These are phyloP conservation scores for Protula sp. DNA, from an alignment of 2,888 invertebrate species.

Conservation along the genomic window DNA sequence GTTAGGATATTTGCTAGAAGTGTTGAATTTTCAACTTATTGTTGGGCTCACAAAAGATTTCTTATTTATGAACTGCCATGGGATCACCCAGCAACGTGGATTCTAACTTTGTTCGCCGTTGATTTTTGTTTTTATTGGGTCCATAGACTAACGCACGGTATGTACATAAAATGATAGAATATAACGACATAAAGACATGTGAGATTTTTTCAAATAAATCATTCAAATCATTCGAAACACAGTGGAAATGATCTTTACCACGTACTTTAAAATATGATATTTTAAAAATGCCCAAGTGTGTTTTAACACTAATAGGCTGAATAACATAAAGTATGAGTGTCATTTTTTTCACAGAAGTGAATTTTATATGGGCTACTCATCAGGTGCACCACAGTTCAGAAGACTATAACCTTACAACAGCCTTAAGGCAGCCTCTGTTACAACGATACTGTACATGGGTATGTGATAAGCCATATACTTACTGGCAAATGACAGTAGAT, in stretches of 20 bases:
- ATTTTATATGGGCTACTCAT: constrained; percentile 82
- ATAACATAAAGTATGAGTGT: no score
- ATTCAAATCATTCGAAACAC: no score
- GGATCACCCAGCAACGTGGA: not conserved
- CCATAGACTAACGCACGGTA: not conserved
- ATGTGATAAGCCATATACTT: constrained; percentile 49
- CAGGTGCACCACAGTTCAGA: constrained; percentile 88
- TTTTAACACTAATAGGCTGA: no score
- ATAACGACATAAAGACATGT: no score
- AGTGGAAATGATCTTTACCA: no score
- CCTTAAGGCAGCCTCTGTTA: constrained; percentile 72
- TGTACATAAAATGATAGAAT: not conserved
- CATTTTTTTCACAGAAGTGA: constrained; percentile 77
- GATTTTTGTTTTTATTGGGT: not conserved
- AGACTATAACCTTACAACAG: constrained; percentile 80
- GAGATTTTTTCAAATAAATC: no score
- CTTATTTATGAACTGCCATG: no score
- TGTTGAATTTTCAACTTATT: no score
- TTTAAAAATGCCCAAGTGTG: no score
- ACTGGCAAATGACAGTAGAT: not conserved
- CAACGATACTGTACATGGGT: constrained; percentile 78
- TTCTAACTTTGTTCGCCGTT: not conserved
- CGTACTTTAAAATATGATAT: no score
- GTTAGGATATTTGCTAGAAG: no score
- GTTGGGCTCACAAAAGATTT: not conserved